A percentile compares a stretch with the other conserved stretches of the same genome.
Conservation (phyloP, 2,113 vertebrate species). For the Tyrannus savana region DNA sequence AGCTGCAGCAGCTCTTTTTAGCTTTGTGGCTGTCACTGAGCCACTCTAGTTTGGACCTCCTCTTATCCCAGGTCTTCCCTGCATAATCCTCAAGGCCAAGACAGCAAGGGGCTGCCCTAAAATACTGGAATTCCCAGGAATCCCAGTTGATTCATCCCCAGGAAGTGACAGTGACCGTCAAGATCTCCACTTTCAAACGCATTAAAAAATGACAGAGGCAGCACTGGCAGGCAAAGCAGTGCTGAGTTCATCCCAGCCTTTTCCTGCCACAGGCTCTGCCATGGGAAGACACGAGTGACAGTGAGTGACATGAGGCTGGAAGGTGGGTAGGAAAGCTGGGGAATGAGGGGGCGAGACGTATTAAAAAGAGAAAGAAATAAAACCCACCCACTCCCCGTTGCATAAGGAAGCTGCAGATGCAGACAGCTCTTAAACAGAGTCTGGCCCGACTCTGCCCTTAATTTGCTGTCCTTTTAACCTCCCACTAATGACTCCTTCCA, state of each 20-base stretch:
- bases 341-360: slow-evolving; percentile 49
- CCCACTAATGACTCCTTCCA: neutral
- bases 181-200: neutral
- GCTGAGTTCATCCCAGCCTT: neutral
- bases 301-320: slow-evolving; percentile 36
- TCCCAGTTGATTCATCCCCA: neutral
- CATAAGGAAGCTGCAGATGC: slow-evolving; percentile 25
- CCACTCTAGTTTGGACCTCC: neutral
- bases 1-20: neutral
- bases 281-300: slow-evolving; percentile 6
- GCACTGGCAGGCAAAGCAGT: neutral
- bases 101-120: neutral
- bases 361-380: slow-evolving; percentile 33
- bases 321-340: slow-evolving; percentile 18
- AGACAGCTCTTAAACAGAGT: slow-evolving; percentile 54
- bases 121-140: neutral
- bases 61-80: neutral
- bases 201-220: neutral
- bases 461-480: slow-evolving; percentile 13
- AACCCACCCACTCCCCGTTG: slow-evolving; percentile 34
- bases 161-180: neutral
- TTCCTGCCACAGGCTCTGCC: neutral
- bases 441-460: slow-evolving; percentile 21
- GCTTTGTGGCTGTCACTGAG: neutral
- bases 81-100: neutral